phyloP scores from a whole-genome alignment of 2,113 vertebrate genomes.

The Istiophorus platypterus region DNA sequence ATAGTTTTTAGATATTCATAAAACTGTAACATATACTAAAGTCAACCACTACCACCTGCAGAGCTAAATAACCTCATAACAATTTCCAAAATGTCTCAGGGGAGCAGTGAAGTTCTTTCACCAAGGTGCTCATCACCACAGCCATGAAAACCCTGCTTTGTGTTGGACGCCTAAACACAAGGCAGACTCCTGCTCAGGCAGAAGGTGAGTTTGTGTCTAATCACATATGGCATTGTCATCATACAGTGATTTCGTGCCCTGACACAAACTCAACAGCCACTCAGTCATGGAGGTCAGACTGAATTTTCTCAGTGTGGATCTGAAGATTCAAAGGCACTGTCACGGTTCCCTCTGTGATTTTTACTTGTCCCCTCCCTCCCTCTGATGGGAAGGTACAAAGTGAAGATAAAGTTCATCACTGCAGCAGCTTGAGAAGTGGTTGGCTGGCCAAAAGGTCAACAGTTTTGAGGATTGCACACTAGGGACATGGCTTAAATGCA shows the following conservation, averaged over 20 bases:
- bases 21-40: background rate
- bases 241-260: constrained; percentile 86
- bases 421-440: background rate
- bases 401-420: constrained; percentile 23
- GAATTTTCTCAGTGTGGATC: constrained; percentile 58
- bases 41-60: background rate
- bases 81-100: background rate
- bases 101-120: constrained; percentile 37
- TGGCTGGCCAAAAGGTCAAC: background rate
- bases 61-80: constrained; percentile 4
- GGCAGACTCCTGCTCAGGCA: constrained; percentile 55
- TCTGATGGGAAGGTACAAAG: constrained; percentile 6
- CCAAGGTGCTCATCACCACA: constrained; percentile 23
- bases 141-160: constrained; percentile 11
- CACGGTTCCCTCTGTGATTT: constrained; percentile 56
- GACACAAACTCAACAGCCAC: constrained; percentile 81
- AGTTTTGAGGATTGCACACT: background rate
- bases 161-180: constrained; percentile 35
- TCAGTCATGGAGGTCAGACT: constrained; percentile 82
- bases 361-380: background rate
- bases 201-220: constrained; percentile 82
- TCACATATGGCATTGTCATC: constrained; percentile 85
- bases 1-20: background rate
- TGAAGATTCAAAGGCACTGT: constrained; percentile 65
- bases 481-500: background rate